These are phyloP conservation scores for Procapra przewalskii DNA, from an alignment of 2,113 vertebrate species.

Conservation along the genomic window DNA sequence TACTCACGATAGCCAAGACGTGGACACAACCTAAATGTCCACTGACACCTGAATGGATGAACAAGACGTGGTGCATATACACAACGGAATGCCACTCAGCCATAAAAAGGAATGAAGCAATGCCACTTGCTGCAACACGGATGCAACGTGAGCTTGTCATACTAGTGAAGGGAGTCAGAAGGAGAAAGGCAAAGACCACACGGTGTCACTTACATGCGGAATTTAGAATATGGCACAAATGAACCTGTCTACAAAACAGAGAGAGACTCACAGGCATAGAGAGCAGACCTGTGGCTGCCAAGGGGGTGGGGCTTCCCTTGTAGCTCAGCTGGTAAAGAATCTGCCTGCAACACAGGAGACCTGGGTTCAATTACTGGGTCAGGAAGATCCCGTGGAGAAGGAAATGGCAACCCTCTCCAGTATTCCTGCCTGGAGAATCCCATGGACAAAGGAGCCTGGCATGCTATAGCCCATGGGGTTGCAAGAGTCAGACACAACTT, in stretches of 20 bases:
- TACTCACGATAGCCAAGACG: neutral
- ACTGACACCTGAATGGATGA: neutral
- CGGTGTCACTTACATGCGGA: neutral
- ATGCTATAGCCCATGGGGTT: neutral
- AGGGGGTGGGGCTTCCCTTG: neutral
- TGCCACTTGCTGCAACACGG: neutral
- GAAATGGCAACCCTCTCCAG: neutral
- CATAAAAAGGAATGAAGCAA: neutral
- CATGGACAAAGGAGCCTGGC: neutral
- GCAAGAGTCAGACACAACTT: neutral
- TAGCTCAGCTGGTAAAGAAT: neutral
- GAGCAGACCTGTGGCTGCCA: neutral
- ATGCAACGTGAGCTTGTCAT: neutral
- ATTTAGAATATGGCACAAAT: neutral
- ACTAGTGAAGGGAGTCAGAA: neutral
- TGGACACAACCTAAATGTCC: neutral
- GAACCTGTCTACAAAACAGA: neutral
- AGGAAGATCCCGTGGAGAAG: neutral
- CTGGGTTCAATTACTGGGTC: neutral
- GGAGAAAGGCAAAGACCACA: neutral
- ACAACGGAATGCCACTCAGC: neutral
- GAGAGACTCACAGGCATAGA: neutral
- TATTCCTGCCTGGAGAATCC: neutral
- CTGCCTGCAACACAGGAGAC: neutral
- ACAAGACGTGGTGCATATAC: neutral